Evolutionary conservation across 2,888 invertebrate genomes (phyloP), one percentile per base, ranked within the genome.

Genomic region (Drosophila bunnanda): DNA sequence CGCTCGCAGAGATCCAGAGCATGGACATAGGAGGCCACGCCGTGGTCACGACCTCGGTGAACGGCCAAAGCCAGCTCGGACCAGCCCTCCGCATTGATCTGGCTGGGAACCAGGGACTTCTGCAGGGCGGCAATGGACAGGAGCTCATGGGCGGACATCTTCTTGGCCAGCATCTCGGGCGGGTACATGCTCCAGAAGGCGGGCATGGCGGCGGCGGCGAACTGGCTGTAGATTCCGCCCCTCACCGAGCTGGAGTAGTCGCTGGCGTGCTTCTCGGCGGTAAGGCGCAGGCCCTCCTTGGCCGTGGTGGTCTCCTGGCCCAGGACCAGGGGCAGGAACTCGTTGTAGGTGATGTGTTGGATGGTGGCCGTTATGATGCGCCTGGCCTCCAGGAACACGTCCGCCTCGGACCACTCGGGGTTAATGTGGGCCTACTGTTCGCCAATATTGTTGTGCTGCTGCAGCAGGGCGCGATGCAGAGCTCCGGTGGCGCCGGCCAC

Each of bases 341-440:
- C 97, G 83, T 96, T 96, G 90, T 95, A 95, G 0, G 97, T 97
- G 62, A 97, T 95, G 83, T 97, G 97, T 78, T 97, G 97, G 43
- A 97, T 95, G 90, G 96, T 94, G 0, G 97, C 96, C 0, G 95
- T 95, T 13, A 97, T 94, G 13, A 96, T 95, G 52, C 96, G 93
- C 56, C 96, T 94, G 4, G 96, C 94, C 91, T 97, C 97, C 77
- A 96, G 92, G 91, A 96, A 97, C 17, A 97, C 90, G 0, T 94
- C 94, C 41, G 96, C 94, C 88, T 97, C 97, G 69, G 95, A 94
- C 97, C 97, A 97, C 85, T 96, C 95, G 0, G 95, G 94, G 89
- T 97, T 97, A 64, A 96, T 91, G 17, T 94, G 93, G 12, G 94
- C 94, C 32, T 97, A 92, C 69, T 94, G 94, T 0, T 95, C 94